Percentiles rank a stretch among this genome's conserved stretches.
These are phyloP conservation scores for Sphaerodactylus townsendi DNA, from an alignment of 2,113 vertebrate species.

Conservation along the genomic window DNA sequence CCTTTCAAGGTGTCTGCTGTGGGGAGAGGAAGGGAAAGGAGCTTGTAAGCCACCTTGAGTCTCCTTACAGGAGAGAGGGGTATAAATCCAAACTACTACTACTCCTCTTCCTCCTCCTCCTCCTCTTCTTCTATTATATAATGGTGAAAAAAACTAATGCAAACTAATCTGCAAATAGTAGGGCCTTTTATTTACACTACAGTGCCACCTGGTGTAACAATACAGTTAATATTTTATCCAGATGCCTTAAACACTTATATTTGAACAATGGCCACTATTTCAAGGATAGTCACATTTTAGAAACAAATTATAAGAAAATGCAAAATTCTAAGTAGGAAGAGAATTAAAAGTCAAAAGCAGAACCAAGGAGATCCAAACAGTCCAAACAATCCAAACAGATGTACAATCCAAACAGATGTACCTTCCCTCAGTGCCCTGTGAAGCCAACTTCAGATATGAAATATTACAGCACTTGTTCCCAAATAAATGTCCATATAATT, in stretches of 20 bases:
- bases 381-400: too few relatives aligned
- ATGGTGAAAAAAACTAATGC: not conserved
- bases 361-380: not conserved
- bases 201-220: slow-evolving; percentile 1
- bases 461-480: not conserved
- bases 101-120: too few relatives aligned
- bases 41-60: too few relatives aligned
- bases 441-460: not conserved
- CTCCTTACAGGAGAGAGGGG: too few relatives aligned
- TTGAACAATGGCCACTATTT: not conserved
- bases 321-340: not conserved
- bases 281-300: not conserved
- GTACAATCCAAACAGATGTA: too few relatives aligned
- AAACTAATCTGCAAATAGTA: not conserved
- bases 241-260: not conserved
- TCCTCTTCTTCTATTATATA: too few relatives aligned
- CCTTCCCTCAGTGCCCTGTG: not conserved
- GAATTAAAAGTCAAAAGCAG: not conserved
- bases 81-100: too few relatives aligned
- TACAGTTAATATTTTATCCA: not conserved
- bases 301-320: not conserved
- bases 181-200: not conserved
- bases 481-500: not conserved
- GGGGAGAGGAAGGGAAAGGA: too few relatives aligned
- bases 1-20: too few relatives aligned